phyloP scores from a whole-genome alignment of 2,888 invertebrate species.

The Liopterus haemorrhoidalis region DNA sequence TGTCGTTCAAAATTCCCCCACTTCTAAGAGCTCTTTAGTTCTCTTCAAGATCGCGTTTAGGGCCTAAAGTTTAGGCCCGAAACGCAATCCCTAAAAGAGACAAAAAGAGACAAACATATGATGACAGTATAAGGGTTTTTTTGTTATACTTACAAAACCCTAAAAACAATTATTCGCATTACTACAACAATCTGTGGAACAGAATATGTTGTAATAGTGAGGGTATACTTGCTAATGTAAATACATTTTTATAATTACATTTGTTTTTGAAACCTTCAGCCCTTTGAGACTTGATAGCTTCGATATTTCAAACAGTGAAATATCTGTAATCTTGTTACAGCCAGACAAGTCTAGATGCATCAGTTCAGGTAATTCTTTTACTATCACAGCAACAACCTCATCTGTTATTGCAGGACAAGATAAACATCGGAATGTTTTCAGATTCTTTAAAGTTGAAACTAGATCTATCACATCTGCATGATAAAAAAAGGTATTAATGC shows the following conservation, averaged over 20 bases:
- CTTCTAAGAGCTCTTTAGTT: no score
- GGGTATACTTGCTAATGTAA: no score
- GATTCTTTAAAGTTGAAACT: constrained; percentile 34
- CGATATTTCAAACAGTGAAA: constrained; percentile 35
- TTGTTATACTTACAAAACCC: neutral
- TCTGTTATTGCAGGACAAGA: constrained; percentile 47
- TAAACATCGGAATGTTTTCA: constrained; percentile 36
- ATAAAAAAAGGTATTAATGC: no score
- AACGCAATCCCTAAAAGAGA: no score
- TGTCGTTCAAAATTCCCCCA: no score
- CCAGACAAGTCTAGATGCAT: constrained; percentile 48
- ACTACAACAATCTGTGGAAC: no score
- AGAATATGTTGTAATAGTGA: constrained; percentile 13
- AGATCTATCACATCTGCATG: constrained; percentile 38
- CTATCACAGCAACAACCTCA: constrained; percentile 49
- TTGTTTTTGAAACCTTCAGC: constrained; percentile 41
- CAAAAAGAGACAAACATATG: neutral
- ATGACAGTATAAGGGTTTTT: neutral
- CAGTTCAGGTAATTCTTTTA: constrained; percentile 47
- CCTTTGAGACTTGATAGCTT: constrained; percentile 36
- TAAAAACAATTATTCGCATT: no score
- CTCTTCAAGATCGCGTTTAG: no score
- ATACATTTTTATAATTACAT: constrained; percentile 34
- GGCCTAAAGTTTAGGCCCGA: no score
- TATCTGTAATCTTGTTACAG: constrained; percentile 40